Percentiles rank a stretch among this genome's conserved stretches.
Conservation (phyloP, 1,140 invertebrate species). For the Drosophila bipectinata region DNA sequence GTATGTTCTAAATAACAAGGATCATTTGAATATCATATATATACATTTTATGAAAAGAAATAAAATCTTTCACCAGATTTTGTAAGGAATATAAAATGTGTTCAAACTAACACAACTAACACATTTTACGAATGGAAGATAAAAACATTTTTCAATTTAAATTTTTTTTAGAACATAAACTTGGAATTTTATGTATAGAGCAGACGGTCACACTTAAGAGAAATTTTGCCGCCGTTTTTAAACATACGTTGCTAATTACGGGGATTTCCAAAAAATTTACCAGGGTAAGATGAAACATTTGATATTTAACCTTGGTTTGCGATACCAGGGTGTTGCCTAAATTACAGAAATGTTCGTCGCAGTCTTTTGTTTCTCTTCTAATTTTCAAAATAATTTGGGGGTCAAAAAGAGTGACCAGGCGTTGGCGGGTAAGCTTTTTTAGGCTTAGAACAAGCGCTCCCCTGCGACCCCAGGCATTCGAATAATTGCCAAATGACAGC, state of each 20-base stretch:
- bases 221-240: not conserved
- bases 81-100: too few relatives aligned
- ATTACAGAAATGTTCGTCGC: not conserved
- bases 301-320: not conserved
- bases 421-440: too few relatives aligned
- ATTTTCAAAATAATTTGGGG: not conserved
- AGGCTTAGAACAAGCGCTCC: too few relatives aligned
- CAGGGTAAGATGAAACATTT: not conserved
- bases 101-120: too few relatives aligned
- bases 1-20: too few relatives aligned
- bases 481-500: conserved; percentile 38
- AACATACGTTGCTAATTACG: not conserved
- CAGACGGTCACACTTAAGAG: not conserved
- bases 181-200: too few relatives aligned
- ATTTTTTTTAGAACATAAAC: too few relatives aligned
- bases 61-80: too few relatives aligned
- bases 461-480: conserved; percentile 15
- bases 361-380: not conserved
- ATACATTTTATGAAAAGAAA: too few relatives aligned
- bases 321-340: not conserved
- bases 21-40: too few relatives aligned
- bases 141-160: too few relatives aligned
- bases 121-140: too few relatives aligned
- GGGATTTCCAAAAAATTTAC: not conserved
- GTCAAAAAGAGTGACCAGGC: not conserved